phyloP scores from a whole-genome alignment of 2,113 vertebrate species.

The Oncorhynchus mykiss region DNA sequence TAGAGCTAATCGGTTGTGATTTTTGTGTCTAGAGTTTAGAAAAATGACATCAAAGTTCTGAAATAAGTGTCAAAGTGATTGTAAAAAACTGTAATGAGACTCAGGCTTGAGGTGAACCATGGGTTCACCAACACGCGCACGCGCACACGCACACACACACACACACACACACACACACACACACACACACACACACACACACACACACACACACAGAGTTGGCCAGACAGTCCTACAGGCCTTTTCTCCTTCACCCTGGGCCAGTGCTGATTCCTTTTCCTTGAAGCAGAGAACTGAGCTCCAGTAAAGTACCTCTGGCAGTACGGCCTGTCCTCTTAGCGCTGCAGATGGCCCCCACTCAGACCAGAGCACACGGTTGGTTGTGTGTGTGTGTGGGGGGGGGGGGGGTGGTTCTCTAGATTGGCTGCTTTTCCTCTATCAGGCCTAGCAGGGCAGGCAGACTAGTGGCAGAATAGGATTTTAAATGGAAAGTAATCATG shows the following conservation, averaged over 20 bases:
- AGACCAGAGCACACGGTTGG: conserved; percentile 37
- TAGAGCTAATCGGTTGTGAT: no score
- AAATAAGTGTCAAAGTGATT: no score
- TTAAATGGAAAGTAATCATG: background rate
- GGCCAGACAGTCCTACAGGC: conserved; percentile 2
- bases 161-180: background rate
- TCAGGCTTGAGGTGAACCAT: background rate
- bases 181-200: background rate
- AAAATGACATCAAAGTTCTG: no score
- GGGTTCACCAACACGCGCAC: background rate
- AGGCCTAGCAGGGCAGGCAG: no score
- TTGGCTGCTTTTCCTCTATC: no score
- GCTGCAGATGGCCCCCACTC: conserved; percentile 32
- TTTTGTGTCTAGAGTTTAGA: no score
- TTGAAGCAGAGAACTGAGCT: conserved; percentile 19
- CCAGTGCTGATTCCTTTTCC: conserved; percentile 20
- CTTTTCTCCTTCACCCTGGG: conserved; percentile 31
- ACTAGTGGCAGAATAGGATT: no score
- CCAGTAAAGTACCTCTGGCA: conserved; percentile 58
- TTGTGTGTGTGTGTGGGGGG: conserved; percentile 32
- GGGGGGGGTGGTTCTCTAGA: background rate
- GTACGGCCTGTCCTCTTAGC: conserved; percentile 50
- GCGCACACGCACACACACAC: no score
- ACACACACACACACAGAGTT: background rate
- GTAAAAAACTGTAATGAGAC: no score